Percentiles rank a stretch among this genome's conserved stretches.
Evolutionary conservation across 2,797 vertebrate species (phyloP).

Genomic region (Brachymystax lenok): DNA sequence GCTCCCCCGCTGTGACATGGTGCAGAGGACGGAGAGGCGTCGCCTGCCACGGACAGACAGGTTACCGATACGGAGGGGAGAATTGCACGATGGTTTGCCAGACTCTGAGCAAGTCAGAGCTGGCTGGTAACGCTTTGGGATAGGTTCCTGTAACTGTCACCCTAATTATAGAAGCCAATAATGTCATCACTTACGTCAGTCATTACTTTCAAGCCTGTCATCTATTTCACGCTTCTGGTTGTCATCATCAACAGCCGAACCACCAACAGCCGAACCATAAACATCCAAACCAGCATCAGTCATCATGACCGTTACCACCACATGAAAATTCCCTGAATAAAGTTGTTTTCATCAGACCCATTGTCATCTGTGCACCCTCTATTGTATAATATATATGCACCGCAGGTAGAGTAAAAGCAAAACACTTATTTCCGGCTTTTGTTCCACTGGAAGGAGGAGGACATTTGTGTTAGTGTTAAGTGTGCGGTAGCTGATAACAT

Average conservation of each 20-base stretch:
- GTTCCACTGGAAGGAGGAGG: background rate
- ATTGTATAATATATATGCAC: no score
- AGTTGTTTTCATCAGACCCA: no score
- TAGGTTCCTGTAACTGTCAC: background rate
- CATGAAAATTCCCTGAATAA: no score
- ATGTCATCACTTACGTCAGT: background rate
- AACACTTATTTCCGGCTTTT: constrained; percentile 2
- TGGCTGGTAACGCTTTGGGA: background rate
- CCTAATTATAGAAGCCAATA: background rate
- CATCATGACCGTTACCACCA: background rate
- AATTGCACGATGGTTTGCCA: background rate
- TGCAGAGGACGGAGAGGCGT: constrained; percentile 12
- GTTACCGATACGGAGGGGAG: background rate
- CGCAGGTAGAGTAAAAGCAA: background rate
- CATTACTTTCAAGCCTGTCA: background rate
- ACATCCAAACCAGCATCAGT: background rate
- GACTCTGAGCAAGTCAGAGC: background rate
- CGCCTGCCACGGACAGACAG: constrained; percentile 17
- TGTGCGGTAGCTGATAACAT: constrained; percentile 13
- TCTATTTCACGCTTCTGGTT: background rate
- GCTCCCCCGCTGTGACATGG: constrained; percentile 18
- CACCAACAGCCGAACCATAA: background rate
- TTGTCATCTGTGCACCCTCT: background rate
- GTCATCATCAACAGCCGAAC: background rate
- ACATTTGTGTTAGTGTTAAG: constrained; percentile 19